Evolutionary conservation across 2,797 vertebrate species (phyloP), one percentile per base, ranked within the genome.

Genomic region (Ataeniobius toweri): DNA sequence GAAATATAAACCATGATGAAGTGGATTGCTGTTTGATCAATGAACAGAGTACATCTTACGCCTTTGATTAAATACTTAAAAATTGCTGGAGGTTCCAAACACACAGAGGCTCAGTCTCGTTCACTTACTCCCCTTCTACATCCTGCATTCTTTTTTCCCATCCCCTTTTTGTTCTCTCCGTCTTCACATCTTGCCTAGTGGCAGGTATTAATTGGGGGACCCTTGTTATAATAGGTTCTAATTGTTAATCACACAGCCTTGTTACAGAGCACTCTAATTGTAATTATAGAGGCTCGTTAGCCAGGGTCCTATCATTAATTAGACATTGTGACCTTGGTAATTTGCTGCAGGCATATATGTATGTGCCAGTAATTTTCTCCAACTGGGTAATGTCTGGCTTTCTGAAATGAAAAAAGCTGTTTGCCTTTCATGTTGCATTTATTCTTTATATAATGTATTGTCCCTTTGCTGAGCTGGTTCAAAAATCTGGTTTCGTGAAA

Each of bases 321-420:
- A 91, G 89, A 93, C 92, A 88, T 86, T 88, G 85, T 91, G 91
- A 93, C 94, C 92, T 94, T 83, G 78, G 89, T 94, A 94, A 94
- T 93, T 69, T 92, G 89, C 91, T 87, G 82, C 81, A 90, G 87
- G 76, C 87, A 67, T 85, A 88, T 85, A 91, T 86, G 77, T 75
- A 81, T 85, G 82, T 87, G 83, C 78, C 84, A 82, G 65, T 80
- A 78, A 78, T 91, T 89, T 87, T 73, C 78, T 85, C n/a, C 48
- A 58, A 20, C 3, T 13, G 65, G 67, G 65, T 80, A 76, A 73
- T 76, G 58, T 59, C 67, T 44, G 14, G 63, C 51, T 70, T 28
- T 39, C 46, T 26, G 28, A 13, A 53, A 75, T 67, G 48, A 78
- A 65, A 65, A 39, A 14, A 75, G 56, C n/a, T 9, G 28, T 63